Conservation (phyloP, 1,140 invertebrate species). For the Grapholita molesta region DNA sequence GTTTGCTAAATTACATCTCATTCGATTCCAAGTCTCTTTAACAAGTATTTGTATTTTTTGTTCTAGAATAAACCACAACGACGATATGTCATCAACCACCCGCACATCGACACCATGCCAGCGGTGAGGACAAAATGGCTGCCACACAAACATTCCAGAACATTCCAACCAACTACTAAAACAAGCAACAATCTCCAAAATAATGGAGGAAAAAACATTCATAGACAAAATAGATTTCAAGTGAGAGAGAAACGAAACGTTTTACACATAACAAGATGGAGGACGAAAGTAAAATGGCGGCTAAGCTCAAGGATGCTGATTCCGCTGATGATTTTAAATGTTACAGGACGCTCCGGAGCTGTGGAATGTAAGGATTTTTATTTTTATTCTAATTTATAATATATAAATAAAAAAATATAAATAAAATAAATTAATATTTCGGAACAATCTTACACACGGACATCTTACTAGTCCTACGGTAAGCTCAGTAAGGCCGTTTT, state of each 20-base stretch:
- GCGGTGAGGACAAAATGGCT: neutral
- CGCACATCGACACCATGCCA: conserved; percentile 10
- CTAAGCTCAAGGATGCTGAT: conserved; percentile 39
- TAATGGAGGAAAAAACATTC: conserved; percentile 1
- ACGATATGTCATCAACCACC: conserved; percentile 9
- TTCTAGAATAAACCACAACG: neutral
- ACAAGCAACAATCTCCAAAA: conserved; percentile 7
- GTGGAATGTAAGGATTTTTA: conserved; percentile 52
- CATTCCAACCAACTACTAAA: neutral
- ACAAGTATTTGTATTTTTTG: neutral
- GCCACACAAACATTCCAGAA: neutral
- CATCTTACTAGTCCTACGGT: too few relatives aligned
- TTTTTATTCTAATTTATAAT: neutral
- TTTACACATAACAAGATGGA: conserved; percentile 46
- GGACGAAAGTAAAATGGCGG: conserved; percentile 39
- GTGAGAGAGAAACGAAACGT: conserved; percentile 27
- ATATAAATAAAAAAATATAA: too few relatives aligned
- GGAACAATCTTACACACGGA: too few relatives aligned
- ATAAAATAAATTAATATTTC: too few relatives aligned
- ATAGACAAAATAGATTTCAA: neutral
- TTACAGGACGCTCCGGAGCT: conserved; percentile 41
- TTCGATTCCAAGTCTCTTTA: neutral
- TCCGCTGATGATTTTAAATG: conserved; percentile 57
- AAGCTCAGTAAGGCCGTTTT: too few relatives aligned
- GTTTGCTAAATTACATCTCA: too few relatives aligned